Conservation (phyloP, 2,113 vertebrate genomes). For the Phoenicopterus ruber region DNA sequence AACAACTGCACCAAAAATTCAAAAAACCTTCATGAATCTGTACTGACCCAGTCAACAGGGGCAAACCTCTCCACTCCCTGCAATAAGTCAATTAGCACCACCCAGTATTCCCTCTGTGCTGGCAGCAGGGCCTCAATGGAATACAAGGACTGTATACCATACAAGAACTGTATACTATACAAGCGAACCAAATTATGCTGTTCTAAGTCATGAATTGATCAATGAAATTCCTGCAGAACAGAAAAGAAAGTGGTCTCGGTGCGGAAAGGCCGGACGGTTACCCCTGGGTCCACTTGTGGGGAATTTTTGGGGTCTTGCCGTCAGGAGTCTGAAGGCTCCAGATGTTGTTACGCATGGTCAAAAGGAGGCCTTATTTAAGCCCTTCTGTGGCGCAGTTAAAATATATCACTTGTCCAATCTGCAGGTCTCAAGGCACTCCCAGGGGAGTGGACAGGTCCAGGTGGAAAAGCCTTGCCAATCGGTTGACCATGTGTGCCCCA, state of each 20-base stretch:
- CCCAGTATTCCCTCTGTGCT: not conserved
- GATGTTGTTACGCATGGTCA: not conserved
- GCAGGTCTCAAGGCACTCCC: no score
- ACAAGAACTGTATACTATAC: rapidly evolving
- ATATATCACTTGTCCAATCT: not conserved
- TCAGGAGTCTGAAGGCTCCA: not conserved
- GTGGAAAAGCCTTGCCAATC: not conserved
- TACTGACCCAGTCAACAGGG: not conserved
- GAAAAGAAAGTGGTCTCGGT: not conserved
- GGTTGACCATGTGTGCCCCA: not conserved
- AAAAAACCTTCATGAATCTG: rapidly evolving
- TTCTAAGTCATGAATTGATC: not conserved
- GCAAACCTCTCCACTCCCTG: not conserved
- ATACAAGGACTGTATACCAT: not conserved
- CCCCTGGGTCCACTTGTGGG: no score
- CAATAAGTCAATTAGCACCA: not conserved
- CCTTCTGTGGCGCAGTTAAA: not conserved
- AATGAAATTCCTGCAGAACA: not conserved
- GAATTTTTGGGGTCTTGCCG: not conserved
- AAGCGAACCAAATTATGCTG: not conserved
- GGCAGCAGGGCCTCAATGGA: not conserved
- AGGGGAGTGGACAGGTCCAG: not conserved
- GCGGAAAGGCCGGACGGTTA: not conserved
- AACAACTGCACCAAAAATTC: not conserved
- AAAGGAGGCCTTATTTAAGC: not conserved